phyloP scores from a whole-genome alignment of 2,888 invertebrate species.

The Calephelis perditalis region DNA sequence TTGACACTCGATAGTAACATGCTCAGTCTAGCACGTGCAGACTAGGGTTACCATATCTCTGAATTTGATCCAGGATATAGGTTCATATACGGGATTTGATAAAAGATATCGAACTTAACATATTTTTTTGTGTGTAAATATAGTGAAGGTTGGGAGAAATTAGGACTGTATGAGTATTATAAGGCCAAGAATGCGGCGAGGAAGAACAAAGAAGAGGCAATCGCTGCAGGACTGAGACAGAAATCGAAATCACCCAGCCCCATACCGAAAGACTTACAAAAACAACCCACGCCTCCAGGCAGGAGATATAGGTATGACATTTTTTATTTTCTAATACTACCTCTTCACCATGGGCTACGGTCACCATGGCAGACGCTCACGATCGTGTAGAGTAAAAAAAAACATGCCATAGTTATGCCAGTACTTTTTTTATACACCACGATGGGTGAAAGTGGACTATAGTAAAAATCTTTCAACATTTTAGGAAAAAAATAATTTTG shows the following conservation, averaged over 20 bases:
- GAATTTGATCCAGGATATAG: no score
- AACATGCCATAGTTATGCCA: no score
- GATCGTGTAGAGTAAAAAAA: no score
- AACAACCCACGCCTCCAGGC: constrained; percentile 84
- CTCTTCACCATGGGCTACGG: no score
- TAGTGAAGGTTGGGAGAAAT: constrained; percentile 98
- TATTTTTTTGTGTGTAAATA: constrained; percentile 29
- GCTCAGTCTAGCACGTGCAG: constrained; percentile 14
- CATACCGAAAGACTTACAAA: constrained; percentile 84
- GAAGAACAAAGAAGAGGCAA: constrained; percentile 91
- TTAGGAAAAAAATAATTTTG: no score
- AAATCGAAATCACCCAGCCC: constrained; percentile 89
- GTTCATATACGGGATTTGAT: no score
- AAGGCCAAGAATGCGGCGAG: constrained; percentile 95
- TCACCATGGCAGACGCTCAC: no score
- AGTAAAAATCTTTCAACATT: no score
- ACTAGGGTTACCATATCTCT: neutral
- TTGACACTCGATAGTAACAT: constrained; percentile 41
- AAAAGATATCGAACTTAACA: neutral
- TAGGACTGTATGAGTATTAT: constrained; percentile 98
- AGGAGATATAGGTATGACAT: constrained; percentile 81
- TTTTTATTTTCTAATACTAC: no score
- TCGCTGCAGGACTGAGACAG: constrained; percentile 83
- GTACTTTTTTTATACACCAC: no score
- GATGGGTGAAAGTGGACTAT: no score